Evolutionary conservation across 2,888 invertebrate genomes (phyloP).

Genomic region (Caenorhabditis parvicauda): DNA sequence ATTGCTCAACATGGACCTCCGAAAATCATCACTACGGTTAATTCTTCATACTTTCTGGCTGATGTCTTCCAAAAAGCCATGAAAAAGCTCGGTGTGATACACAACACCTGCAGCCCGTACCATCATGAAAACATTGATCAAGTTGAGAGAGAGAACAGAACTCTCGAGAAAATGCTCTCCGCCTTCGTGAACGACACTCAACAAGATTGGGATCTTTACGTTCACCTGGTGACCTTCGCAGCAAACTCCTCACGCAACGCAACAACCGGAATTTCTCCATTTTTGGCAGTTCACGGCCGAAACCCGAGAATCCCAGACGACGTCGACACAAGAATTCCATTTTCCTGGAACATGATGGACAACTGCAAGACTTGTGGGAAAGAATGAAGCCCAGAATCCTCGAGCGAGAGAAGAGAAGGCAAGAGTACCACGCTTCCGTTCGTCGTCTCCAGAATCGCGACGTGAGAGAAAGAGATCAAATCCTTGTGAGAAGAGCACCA

Average conservation of each 20-base stretch:
- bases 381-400: too few relatives aligned
- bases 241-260: slow-evolving; percentile 2
- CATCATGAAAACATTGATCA: slow-evolving; percentile 6
- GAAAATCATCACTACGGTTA: slow-evolving; percentile 10
- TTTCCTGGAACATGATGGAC: too few relatives aligned
- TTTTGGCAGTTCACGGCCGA: too few relatives aligned
- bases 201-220: slow-evolving; percentile 7
- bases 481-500: slow-evolving; percentile 1
- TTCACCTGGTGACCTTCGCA: slow-evolving; percentile 3
- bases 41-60: slow-evolving; percentile 12
- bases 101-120: slow-evolving; percentile 3
- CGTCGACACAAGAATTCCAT: too few relatives aligned
- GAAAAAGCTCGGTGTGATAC: background rate
- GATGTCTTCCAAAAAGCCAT: slow-evolving; percentile 1
- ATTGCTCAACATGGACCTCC: slow-evolving; percentile 10
- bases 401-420: background rate
- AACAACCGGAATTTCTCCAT: slow-evolving; percentile 1
- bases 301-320: too few relatives aligned
- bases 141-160: slow-evolving; percentile 8
- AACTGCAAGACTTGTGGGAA: too few relatives aligned
- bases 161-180: slow-evolving; percentile 6
- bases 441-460: background rate
- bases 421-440: background rate
- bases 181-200: slow-evolving; percentile 1
- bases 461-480: background rate